A percentile compares a stretch with the other conserved stretches of the same genome.
Evolutionary conservation across 2,888 invertebrate species (phyloP).

Genomic region (Ophioninae sp.): DNA sequence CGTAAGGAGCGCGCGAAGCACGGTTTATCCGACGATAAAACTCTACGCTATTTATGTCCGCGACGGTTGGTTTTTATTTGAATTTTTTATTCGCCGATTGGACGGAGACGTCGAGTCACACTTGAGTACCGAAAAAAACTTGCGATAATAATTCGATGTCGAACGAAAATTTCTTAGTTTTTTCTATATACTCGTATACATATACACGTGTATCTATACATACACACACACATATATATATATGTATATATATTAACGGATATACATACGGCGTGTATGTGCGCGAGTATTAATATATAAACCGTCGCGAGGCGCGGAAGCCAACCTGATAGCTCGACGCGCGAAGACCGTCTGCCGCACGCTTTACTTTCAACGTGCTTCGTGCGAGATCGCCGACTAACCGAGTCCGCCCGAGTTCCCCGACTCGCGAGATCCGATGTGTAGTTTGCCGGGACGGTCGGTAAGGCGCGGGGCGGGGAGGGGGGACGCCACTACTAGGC

Average conservation of each 20-base stretch:
- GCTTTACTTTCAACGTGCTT: constrained; percentile 74
- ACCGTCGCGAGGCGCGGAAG: constrained; percentile 62
- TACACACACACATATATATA: background rate
- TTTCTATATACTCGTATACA: background rate
- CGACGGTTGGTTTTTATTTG: background rate
- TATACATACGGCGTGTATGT: constrained; percentile 27
- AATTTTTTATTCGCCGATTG: background rate
- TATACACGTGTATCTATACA: background rate
- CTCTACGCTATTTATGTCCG: background rate
- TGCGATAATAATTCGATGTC: background rate
- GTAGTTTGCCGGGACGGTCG: no score
- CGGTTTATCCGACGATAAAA: constrained; percentile 6
- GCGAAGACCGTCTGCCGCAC: constrained; percentile 79
- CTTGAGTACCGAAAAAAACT: background rate
- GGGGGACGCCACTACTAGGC: background rate
- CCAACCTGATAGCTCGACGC: constrained; percentile 77
- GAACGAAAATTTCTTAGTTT: background rate
- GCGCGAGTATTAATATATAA: constrained; percentile 40
- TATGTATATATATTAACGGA: background rate
- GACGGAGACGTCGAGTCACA: background rate
- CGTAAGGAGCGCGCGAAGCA: constrained; percentile 13
- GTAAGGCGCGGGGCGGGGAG: background rate
- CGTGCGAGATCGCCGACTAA: constrained; percentile 73
- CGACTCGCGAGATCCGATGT: constrained; percentile 12
- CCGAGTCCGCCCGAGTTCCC: constrained; percentile 73